Evolutionary conservation across 2,113 vertebrate genomes (phyloP).

Genomic region (Megalops atlanticus): DNA sequence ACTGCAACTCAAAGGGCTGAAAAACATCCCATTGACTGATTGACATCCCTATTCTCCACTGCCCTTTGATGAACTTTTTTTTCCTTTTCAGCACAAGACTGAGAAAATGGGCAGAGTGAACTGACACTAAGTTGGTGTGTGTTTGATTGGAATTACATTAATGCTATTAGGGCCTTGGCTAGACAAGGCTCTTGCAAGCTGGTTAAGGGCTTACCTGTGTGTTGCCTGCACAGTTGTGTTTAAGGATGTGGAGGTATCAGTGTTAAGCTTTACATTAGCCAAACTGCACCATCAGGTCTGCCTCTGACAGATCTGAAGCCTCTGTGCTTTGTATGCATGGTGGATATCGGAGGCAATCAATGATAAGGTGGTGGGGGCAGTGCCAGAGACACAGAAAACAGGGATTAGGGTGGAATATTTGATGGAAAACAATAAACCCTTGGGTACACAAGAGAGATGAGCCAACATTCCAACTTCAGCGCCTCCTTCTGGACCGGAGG

Average conservation of each 20-base stretch:
- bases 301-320: constrained; percentile 2
- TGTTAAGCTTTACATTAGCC: neutral
- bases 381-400: neutral
- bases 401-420: neutral
- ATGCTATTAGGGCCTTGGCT: constrained; percentile 30
- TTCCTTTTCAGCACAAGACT: neutral
- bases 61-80: neutral
- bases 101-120: neutral
- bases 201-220: constrained; percentile 34
- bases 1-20: neutral
- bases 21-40: neutral
- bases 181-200: constrained; percentile 25
- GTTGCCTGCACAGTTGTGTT: constrained; percentile 13
- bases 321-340: neutral
- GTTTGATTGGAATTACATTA: constrained; percentile 29
- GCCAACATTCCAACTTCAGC: neutral
- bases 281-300: constrained; percentile 6
- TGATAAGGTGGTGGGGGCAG: neutral
- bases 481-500: neutral
- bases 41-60: neutral
- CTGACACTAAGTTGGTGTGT: neutral
- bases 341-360: constrained; percentile 16
- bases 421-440: neutral
- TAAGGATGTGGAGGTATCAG: constrained; percentile 6
- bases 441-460: too few species aligned